Base-by-base conservation (phyloP, 1,140 invertebrate genomes). In the Papilio machaon region DNA sequence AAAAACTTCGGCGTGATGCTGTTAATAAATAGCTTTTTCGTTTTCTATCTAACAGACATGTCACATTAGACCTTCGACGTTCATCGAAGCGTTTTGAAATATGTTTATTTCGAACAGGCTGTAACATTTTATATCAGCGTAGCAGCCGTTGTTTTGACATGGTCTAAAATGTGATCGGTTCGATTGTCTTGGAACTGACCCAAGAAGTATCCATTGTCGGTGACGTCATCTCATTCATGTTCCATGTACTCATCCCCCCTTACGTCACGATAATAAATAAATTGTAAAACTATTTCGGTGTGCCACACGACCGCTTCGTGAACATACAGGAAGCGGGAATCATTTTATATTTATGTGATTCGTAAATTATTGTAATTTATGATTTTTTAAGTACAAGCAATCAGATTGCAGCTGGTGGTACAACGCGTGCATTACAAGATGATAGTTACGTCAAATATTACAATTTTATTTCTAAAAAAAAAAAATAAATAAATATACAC, bases 111-210 rank as follows among this genome's bases (percentile, higher is more conserved):
- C 5, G 47, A 75, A 30, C 43, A 23, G 19, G 43, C 43, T 75
- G 73, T 75, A 75, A 30, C 46, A 75, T 49, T 49, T 49, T 52
- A 30, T 75, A 75, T 46, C n/a, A 10, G 17, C 38, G 38, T 38
- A 49, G 46, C 73, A 49, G 46, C 73, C n/a, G 73, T 75, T 75
- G 73, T 75, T 75, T 75, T 75, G 73, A 75, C 73, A 75, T 75
- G 73, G 43, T 73, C 73, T 73, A 73, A 47, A 38, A 47, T 74
- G 73, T 47, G 46, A 47, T 10, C 46, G 73, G 73, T 52, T 49
- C 73, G 73, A 75, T 75, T 75, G 73, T 75, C 19, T 75, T 75
- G 73, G 73, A 75, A 23, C 73, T 47, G 47, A 19, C 46, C 73
- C 73, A 75, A 52, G 46, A 75, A 75, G 46, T 46, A 49, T 74